A percentile compares a stretch with the other conserved stretches of the same genome.
Conservation (phyloP, 2,888 invertebrate species). For the Polymixis lichenea region DNA sequence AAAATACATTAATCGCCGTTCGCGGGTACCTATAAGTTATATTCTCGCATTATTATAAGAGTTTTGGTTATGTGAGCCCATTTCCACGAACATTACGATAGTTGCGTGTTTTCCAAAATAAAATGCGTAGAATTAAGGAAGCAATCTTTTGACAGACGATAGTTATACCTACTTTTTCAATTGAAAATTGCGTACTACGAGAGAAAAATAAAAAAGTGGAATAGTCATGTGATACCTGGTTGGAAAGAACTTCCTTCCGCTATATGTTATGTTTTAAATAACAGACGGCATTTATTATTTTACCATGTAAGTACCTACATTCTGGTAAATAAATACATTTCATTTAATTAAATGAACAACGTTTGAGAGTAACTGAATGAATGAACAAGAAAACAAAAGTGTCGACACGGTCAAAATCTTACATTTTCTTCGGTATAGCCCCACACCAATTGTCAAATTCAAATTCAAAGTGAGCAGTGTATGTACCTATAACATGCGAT, state of each 20-base stretch:
- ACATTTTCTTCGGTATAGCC: not conserved
- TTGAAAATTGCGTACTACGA: too few species aligned
- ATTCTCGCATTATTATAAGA: slow-evolving; percentile 4
- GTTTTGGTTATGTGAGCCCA: not conserved
- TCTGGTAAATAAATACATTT: too few species aligned
- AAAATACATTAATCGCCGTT: not conserved
- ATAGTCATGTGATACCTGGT: too few species aligned
- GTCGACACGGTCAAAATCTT: not conserved
- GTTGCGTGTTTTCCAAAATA: not conserved
- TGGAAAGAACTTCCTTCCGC: not conserved
- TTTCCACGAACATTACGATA: not conserved
- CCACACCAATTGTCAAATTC: too few species aligned
- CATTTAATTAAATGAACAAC: not conserved
- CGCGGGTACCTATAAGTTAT: not conserved
- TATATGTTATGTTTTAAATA: not conserved
- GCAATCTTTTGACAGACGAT: not conserved
- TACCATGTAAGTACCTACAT: too few species aligned
- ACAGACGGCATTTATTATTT: not conserved
- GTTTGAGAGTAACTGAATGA: too few species aligned
- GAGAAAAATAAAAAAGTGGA: not conserved
- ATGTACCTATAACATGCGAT: too few species aligned
- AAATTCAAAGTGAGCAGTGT: too few species aligned
- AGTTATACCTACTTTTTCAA: not conserved
- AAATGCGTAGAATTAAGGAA: not conserved
- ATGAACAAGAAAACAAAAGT: not conserved